Conservation (phyloP, 1,140 invertebrate genomes). For the Meteorus sp. region DNA sequence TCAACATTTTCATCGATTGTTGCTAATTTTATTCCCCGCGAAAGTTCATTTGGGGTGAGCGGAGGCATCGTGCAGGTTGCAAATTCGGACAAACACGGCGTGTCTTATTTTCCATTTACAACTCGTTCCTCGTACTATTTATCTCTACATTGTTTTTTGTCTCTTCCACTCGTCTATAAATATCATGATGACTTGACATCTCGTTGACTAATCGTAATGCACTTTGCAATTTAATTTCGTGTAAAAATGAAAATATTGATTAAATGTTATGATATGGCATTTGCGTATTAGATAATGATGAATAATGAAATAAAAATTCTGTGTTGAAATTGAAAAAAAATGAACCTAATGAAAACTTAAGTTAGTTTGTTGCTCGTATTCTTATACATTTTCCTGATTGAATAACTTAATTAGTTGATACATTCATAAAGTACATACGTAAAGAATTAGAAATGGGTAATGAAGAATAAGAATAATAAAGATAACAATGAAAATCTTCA, state of each 20-base stretch:
- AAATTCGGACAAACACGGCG: too few species aligned
- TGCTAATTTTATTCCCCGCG: constrained; percentile 32
- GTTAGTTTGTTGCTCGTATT: constrained; percentile 22
- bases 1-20: constrained; percentile 53
- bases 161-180: neutral
- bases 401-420: constrained; percentile 43
- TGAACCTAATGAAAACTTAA: constrained; percentile 7
- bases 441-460: constrained; percentile 25
- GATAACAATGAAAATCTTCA: constrained; percentile 8
- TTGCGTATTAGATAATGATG: neutral
- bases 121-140: constrained; percentile 6
- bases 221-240: neutral
- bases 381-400: constrained; percentile 21
- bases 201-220: constrained; percentile 23
- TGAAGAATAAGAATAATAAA: constrained; percentile 7
- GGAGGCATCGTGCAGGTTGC: too few species aligned
- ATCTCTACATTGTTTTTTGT: constrained; percentile 4
- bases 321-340: constrained; percentile 7
- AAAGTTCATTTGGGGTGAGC: too few species aligned
- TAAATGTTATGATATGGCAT: constrained; percentile 9
- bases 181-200: constrained; percentile 1
- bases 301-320: constrained; percentile 5
- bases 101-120: neutral
- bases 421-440: constrained; percentile 31
- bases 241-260: neutral